Evolutionary conservation across 2,113 vertebrate genomes (phyloP), one percentile per base, ranked within the genome.

Genomic region (Platysternon megacephalum): DNA sequence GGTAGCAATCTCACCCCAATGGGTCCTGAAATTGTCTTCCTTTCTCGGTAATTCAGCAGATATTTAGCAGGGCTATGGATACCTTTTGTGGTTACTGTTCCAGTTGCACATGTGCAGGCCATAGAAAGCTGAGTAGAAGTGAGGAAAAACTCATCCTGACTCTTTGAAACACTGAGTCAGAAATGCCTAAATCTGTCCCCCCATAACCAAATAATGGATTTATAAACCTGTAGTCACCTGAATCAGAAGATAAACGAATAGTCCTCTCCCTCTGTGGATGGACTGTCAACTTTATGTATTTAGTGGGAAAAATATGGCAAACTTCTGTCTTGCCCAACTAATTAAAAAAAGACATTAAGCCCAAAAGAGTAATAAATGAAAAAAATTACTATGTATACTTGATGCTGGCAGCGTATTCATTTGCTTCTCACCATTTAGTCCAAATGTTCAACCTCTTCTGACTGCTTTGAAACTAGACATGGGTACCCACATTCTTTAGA

Each of bases 361-460:
- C 65, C 19, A 78, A 44, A 44, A 78, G 22, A 28, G 22, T 74
- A 74, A 42, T 42, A 74, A 39, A 26, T 26, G 65, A 39, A 72
- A 78, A 78, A 78, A 46, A 29, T 16, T 28, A 78, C 39, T 22
- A 74, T 74, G 42, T 76, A 76, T 44, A 7, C 13, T 0, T 13
- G 44, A 61, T 2, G 26, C 68, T 3, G 0, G 0, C 2, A 22
- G 61, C 0, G 0, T 12, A 28, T 39, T 82, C 78, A 24, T 52
- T 55, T 46, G 42, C 26, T 78, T 29, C n/a, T 7, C 24, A 2
- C 11, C 1, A 0, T 26, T 56, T 6, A 39, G 61, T 28, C 35
- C 0, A 13, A 35, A 81, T 78, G 29, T 3, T 74, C 53, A 78
- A 16, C 35, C 48, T 78, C 10, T 74, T 39, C 51, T 8, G 68